Evolutionary conservation across 2,113 vertebrate genomes (phyloP).

Genomic region (Mobula birostris): DNA sequence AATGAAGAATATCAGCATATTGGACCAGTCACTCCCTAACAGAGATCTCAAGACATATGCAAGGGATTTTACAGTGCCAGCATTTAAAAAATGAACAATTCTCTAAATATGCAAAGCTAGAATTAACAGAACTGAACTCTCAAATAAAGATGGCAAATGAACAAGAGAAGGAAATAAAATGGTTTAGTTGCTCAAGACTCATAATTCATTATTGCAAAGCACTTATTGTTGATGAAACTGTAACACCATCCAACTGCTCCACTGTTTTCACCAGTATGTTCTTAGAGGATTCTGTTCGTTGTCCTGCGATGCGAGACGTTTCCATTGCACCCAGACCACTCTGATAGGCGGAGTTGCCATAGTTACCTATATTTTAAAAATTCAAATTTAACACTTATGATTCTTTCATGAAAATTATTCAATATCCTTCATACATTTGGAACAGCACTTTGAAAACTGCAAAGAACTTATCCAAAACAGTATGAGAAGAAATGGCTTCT

Average conservation of each 20-base stretch:
- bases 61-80: neutral
- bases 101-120: constrained; percentile 1
- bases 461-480: neutral
- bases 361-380: neutral
- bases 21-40: neutral
- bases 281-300: no score
- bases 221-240: neutral
- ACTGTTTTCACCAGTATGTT: neutral
- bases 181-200: neutral
- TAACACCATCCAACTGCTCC: neutral
- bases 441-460: neutral
- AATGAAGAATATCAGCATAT: neutral
- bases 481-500: neutral
- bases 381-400: neutral
- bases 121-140: neutral
- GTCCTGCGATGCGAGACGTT: neutral
- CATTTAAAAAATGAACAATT: neutral
- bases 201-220: neutral
- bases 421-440: no score
- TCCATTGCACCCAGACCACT: no score
- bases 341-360: neutral
- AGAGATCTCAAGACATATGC: neutral
- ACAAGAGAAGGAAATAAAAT: neutral
- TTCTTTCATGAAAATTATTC: neutral
- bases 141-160: neutral